These are phyloP conservation scores for Radopholus similis DNA, from an alignment of 1,140 invertebrate genomes.

Conservation along the genomic window DNA sequence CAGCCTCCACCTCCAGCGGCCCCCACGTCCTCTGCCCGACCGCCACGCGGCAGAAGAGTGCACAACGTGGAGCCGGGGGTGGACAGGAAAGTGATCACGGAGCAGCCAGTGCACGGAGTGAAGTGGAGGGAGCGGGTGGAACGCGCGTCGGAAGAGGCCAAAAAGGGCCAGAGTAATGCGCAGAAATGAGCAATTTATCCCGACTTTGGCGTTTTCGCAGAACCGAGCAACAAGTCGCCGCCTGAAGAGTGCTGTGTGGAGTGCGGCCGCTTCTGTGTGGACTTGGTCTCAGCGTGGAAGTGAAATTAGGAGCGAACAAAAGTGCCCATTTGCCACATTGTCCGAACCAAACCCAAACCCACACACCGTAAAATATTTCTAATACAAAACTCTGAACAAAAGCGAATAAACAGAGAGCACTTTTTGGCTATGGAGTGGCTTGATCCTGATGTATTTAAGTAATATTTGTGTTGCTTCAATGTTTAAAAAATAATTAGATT, in stretches of 20 bases:
- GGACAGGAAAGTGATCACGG: background rate
- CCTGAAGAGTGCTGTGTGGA: conserved; percentile 10
- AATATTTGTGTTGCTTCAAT: too few relatives aligned
- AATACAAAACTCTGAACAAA: background rate
- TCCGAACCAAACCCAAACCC: too few relatives aligned
- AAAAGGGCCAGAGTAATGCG: too few relatives aligned
- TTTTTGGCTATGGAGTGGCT: too few relatives aligned
- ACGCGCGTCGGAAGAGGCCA: background rate
- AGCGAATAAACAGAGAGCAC: too few relatives aligned
- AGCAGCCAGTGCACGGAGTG: conserved; percentile 8
- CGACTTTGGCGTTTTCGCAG: too few relatives aligned
- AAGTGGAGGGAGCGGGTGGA: background rate
- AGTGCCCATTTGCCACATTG: background rate
- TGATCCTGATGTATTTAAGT: too few relatives aligned
- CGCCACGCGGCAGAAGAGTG: too few relatives aligned
- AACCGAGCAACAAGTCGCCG: too few relatives aligned
- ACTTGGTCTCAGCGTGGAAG: conserved; percentile 6
- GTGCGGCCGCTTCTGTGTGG: conserved; percentile 14
- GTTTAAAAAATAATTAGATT: too few relatives aligned
- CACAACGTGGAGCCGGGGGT: background rate
- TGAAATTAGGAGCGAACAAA: background rate
- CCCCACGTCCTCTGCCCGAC: background rate
- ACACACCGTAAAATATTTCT: background rate
- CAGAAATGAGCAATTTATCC: too few relatives aligned
- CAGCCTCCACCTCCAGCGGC: background rate